Conservation (phyloP, 2,113 vertebrate species). For the Notarius quadriscutis region DNA sequence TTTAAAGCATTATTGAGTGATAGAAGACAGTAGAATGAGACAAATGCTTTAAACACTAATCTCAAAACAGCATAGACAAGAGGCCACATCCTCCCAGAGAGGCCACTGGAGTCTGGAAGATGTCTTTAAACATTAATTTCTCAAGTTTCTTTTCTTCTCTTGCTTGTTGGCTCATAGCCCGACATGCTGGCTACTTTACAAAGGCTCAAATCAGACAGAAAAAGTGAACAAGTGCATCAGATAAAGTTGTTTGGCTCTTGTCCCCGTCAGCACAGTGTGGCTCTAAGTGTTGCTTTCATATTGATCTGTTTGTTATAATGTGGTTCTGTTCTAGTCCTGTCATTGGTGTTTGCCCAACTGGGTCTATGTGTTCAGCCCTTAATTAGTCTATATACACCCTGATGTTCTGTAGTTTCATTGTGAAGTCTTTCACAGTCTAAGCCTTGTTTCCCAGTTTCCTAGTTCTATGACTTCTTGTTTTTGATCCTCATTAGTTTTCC, state of each 20-base stretch:
- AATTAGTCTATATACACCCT: background rate
- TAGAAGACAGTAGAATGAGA: background rate
- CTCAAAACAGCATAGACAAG: background rate
- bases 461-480: background rate
- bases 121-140: background rate
- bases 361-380: background rate
- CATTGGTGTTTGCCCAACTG: background rate
- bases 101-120: background rate
- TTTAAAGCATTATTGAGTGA: background rate
- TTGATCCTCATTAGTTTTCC: background rate
- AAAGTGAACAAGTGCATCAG: background rate
- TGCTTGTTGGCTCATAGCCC: background rate
- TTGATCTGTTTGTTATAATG: background rate
- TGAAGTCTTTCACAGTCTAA: background rate
- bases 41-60: background rate
- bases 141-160: background rate
- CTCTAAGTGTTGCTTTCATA: too few species aligned
- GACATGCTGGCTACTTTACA: background rate
- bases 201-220: too few species aligned
- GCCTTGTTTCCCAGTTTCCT: background rate
- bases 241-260: background rate
- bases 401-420: background rate
- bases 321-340: background rate
- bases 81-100: background rate
- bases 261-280: background rate